Evolutionary conservation across 2,888 invertebrate genomes (phyloP).

Genomic region (Apamea epomidion): DNA sequence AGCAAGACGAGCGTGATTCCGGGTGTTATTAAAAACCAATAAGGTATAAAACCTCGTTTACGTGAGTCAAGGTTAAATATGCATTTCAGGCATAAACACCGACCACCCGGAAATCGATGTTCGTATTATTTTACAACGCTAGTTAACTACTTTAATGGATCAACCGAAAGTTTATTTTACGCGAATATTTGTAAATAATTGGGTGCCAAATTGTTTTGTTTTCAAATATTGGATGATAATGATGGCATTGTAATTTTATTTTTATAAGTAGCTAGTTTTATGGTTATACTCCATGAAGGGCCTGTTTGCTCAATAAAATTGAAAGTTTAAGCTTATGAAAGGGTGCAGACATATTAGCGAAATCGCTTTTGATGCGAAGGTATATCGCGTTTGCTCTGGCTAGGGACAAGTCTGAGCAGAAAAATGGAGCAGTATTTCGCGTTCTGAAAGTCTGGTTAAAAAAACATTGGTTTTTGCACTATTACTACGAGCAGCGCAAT

Average conservation of each 20-base stretch:
- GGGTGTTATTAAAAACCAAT: conserved; percentile 21
- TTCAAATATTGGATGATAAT: conserved; percentile 42
- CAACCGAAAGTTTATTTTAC: conserved; percentile 34
- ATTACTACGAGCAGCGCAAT: neutral
- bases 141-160: conserved; percentile 17
- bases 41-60: conserved; percentile 3
- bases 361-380: neutral
- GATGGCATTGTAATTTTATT: conserved; percentile 59
- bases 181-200: conserved; percentile 55
- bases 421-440: neutral
- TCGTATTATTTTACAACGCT: conserved; percentile 34
- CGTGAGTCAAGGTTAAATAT: conserved; percentile 42
- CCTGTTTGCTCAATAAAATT: conserved; percentile 58
- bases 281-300: conserved; percentile 30
- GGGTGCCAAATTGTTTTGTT: conserved; percentile 62
- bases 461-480: neutral
- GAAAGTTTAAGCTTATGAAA: conserved; percentile 26
- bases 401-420: neutral
- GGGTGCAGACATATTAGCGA: conserved; percentile 19
- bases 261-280: conserved; percentile 57
- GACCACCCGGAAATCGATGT: conserved; percentile 26
- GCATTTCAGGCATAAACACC: conserved; percentile 28
- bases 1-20: conserved; percentile 20
- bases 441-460: neutral
- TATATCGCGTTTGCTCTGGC: neutral